Percentiles rank a stretch among this genome's conserved stretches.
Evolutionary conservation across 2,888 invertebrate species (phyloP).

Genomic region (Pandemis cinnamomeana): DNA sequence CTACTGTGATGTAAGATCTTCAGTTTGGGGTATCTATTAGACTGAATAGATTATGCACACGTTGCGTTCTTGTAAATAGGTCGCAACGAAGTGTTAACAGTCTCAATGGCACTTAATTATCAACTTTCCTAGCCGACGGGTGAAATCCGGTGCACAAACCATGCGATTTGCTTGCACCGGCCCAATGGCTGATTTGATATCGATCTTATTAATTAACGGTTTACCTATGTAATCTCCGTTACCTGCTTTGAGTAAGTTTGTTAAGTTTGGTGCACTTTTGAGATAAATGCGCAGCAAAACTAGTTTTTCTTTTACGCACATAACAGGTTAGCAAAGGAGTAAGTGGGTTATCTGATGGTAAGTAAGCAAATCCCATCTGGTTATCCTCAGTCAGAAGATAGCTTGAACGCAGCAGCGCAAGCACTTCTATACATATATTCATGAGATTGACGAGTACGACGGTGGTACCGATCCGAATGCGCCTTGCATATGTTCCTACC

Average conservation of each 20-base stretch:
- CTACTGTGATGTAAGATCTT: background rate
- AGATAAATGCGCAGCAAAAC: background rate
- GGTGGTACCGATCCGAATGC: no score
- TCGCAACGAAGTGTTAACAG: conserved; percentile 39
- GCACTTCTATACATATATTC: no score
- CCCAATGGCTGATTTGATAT: conserved; percentile 47
- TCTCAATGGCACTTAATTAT: conserved; percentile 53
- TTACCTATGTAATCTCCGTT: conserved; percentile 18
- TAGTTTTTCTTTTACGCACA: no score
- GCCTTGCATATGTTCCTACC: no score
- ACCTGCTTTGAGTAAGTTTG: background rate
- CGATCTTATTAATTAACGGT: conserved; percentile 35
- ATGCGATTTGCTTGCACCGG: conserved; percentile 54
- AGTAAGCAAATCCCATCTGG: no score
- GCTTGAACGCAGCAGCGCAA: no score
- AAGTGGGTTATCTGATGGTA: no score
- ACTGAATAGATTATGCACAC: background rate
- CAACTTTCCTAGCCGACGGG: conserved; percentile 61
- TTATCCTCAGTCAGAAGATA: no score
- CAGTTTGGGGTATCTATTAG: background rate
- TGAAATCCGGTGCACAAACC: conserved; percentile 66
- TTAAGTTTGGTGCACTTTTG: background rate
- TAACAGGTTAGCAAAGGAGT: no score
- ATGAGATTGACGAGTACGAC: no score
- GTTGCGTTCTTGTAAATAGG: conserved; percentile 25